Percentiles rank a stretch among this genome's conserved stretches.
Conservation (phyloP, 2,888 invertebrate genomes). For the Acronicta alni region DNA sequence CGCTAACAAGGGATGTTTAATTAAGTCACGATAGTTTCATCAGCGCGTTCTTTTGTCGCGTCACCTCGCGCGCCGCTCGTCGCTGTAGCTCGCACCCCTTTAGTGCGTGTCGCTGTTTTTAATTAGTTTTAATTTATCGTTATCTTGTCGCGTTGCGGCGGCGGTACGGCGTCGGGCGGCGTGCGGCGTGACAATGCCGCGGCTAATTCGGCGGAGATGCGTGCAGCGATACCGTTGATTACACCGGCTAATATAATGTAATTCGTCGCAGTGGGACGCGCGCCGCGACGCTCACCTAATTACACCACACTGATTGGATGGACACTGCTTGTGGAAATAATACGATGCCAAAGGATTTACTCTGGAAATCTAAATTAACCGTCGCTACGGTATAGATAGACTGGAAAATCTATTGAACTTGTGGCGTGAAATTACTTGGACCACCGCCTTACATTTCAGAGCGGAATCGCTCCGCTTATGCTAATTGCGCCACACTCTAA, state of each 20-base stretch:
- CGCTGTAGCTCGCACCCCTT: conserved; percentile 22
- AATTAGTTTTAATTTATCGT: conserved; percentile 62
- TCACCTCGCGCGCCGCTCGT: conserved; percentile 17
- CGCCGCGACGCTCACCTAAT: conserved; percentile 44
- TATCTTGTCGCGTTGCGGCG: conserved; percentile 35
- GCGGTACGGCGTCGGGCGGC: conserved; percentile 19
- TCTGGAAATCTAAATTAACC: no score
- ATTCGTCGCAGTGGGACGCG: conserved; percentile 48
- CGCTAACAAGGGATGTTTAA: conserved; percentile 66
- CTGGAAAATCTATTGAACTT: background rate
- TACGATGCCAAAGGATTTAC: background rate
- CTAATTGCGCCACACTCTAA: no score
- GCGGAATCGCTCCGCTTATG: no score
- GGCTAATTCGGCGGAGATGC: conserved; percentile 64
- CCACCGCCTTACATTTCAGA: no score
- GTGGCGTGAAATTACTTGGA: no score
- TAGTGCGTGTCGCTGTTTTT: conserved; percentile 38
- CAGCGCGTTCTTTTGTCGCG: conserved; percentile 60
- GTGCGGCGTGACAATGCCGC: conserved; percentile 56
- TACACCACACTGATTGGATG: conserved; percentile 32
- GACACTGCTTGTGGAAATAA: conserved; percentile 5
- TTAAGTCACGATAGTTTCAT: conserved; percentile 71
- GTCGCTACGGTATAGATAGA: background rate
- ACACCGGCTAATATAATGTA: conserved; percentile 53
- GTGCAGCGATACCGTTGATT: conserved; percentile 58